Base-by-base conservation (phyloP, 2,113 vertebrate species). In the Xiphophorus hellerii region DNA sequence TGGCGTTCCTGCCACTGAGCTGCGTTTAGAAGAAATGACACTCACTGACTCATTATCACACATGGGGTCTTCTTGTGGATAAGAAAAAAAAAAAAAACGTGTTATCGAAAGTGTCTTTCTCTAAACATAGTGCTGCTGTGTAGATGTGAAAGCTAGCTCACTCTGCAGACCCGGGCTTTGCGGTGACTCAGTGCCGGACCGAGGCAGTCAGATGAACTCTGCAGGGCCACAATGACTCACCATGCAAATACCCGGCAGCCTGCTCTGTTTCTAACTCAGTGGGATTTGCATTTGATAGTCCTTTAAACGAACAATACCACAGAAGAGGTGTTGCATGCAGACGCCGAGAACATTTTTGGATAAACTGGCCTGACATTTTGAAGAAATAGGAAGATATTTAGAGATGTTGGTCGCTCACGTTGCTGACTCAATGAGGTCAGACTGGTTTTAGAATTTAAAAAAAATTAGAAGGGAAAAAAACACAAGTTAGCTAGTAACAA, bases 171-270 rank as follows among this genome's bases (percentile, higher is more conserved):
- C 80, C 72, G 35, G 62, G 76, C 76, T 42, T 68, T 29, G 29
- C 25, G 42, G 77, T 90, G 89, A 93, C 63, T 91, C 85, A 91
- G 42, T 60, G 62, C 33, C 68, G 35, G 76, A 77, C 71, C 15
- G 25, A 77, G 27, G 39, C 66, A 58, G 71, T 65, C 83, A 88
- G 87, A 83, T 86, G 29, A 80, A 73, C 68, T 76, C 31, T 54
- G 29, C 28, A 33, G 66, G n/a, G 14, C 29, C 27, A 66, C 65
- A 13, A 71, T 82, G 81, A 77, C 65, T 88, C 87, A 86, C 69
- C 25, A 88, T 90, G 89, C 89, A 91, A 93, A 91, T 87, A 62
- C 29, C 37, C 14, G 7, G 48, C 74, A 73, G 61, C 69, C 58
- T 29, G 13, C 27, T 9, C 1, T 63, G 76, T 89, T 85, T 83